Conservation (phyloP, 2,888 invertebrate species). For the Cheilosia vernalis region DNA sequence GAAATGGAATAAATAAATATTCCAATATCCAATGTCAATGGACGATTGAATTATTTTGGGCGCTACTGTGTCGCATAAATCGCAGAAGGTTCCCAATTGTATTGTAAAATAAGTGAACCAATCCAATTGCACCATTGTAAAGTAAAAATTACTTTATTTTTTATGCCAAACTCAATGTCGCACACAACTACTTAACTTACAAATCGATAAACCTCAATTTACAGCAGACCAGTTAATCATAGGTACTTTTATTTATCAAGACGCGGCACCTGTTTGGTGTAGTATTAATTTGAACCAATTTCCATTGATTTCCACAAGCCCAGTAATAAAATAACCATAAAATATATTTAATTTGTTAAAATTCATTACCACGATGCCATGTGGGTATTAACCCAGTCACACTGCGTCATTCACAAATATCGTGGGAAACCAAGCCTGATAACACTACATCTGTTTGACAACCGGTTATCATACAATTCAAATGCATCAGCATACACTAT, state of each 20-base stretch:
- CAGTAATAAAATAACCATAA: background rate
- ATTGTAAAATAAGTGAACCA: too few species aligned
- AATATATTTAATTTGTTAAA: background rate
- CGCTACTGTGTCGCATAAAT: too few species aligned
- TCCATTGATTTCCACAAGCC: conserved; percentile 10
- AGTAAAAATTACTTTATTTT: too few species aligned
- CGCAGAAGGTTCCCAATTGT: too few species aligned
- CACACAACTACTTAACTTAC: too few species aligned
- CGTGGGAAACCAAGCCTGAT: conserved; percentile 29
- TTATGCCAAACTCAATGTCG: too few species aligned
- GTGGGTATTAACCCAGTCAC: conserved; percentile 36
- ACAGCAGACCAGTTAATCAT: background rate
- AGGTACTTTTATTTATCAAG: background rate
- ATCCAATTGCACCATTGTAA: too few species aligned
- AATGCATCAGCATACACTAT: background rate
- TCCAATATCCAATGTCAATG: too few species aligned
- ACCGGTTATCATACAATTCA: background rate
- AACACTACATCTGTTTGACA: background rate
- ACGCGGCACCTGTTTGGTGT: conserved; percentile 1
- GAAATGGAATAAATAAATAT: background rate
- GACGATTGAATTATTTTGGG: too few species aligned
- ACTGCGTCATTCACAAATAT: conserved; percentile 20
- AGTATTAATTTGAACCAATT: conserved; percentile 24
- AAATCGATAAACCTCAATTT: background rate
- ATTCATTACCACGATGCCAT: conserved; percentile 42